Evolutionary conservation across 92 coral and sea anemone species (phyloP).

Genomic region (Blastomussa wellsi): DNA sequence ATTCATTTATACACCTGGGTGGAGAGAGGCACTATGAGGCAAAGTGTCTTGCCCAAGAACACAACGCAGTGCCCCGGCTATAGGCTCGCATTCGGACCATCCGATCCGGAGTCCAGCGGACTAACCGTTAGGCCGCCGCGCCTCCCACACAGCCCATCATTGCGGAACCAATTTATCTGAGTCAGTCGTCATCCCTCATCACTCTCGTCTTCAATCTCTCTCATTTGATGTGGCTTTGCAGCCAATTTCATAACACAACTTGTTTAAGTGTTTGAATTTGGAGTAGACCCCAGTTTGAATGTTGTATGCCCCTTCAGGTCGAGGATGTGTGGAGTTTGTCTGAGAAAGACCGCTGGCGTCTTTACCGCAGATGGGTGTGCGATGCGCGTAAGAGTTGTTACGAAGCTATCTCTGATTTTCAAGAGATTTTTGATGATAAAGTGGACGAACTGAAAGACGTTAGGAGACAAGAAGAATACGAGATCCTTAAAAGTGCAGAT

Average conservation of each 20-base stretch:
- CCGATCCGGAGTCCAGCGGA: no score
- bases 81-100: no score
- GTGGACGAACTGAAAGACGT: conserved; percentile 32
- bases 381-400: conserved; percentile 24
- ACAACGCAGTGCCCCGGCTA: no score
- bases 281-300: not conserved
- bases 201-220: no score
- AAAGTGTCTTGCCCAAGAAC: no score
- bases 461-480: conserved; percentile 28
- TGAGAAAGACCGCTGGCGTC: conserved; percentile 59
- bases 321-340: conserved; percentile 50
- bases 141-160: no score
- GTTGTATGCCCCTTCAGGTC: conserved; percentile 1
- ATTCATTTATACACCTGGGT: no score
- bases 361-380: conserved; percentile 65
- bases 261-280: not conserved
- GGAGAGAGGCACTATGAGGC: no score
- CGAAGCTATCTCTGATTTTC: conserved; percentile 13
- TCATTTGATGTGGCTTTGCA: no score
- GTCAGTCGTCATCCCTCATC: no score
- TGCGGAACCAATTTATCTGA: no score
- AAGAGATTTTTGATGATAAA: conserved; percentile 13
- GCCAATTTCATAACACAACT: not conserved
- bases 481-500: conserved; percentile 53
- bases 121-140: no score